phyloP scores from a whole-genome alignment of 1,140 invertebrate genomes.

The Cherax destructor region DNA sequence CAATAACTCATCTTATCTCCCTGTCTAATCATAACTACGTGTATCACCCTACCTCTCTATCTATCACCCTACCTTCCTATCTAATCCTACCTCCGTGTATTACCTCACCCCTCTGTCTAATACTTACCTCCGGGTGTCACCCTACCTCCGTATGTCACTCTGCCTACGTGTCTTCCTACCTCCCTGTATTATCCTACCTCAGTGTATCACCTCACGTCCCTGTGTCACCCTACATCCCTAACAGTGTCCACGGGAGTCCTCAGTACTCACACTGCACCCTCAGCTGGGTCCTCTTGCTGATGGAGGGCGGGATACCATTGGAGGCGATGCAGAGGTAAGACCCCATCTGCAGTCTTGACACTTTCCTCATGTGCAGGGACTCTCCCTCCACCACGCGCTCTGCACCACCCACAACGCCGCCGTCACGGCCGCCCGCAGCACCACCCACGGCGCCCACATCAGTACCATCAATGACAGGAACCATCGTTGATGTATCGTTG shows the following conservation, averaged over 20 bases:
- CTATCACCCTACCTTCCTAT: too few relatives aligned
- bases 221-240: constrained; percentile 13
- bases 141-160: too few relatives aligned
- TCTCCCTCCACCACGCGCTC: constrained; percentile 83
- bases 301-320: constrained; percentile 91
- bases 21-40: too few relatives aligned
- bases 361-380: constrained; percentile 82
- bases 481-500: constrained; percentile 42
- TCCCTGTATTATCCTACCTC: too few relatives aligned
- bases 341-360: constrained; percentile 90
- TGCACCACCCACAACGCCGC: constrained; percentile 16
- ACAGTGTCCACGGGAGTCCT: too few relatives aligned
- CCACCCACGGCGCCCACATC: constrained; percentile 20
- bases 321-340: constrained; percentile 91
- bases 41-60: too few relatives aligned
- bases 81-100: too few relatives aligned
- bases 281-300: constrained; percentile 89
- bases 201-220: not conserved
- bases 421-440: not conserved
- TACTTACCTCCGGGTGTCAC: too few relatives aligned
- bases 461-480: constrained; percentile 28
- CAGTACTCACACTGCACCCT: constrained; percentile 90
- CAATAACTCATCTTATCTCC: too few relatives aligned
- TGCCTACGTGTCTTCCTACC: not conserved
- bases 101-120: too few relatives aligned